phyloP scores from a whole-genome alignment of 2,113 vertebrate species.

The Enhydra lutris region DNA sequence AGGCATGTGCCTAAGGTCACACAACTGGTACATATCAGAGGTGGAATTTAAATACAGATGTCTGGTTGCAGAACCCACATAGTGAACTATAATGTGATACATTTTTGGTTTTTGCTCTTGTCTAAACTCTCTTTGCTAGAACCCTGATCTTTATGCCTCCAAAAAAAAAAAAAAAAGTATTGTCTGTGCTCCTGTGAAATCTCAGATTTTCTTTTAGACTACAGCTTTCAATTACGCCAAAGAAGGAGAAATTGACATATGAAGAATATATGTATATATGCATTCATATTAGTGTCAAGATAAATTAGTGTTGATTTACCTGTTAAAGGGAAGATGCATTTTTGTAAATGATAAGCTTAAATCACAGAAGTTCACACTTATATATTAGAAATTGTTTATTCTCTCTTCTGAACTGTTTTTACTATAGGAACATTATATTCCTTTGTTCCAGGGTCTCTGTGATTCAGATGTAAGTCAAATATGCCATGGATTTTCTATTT shows the following conservation, averaged over 20 bases:
- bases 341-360: not conserved
- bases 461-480: not conserved
- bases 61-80: not conserved
- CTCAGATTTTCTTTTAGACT: not conserved
- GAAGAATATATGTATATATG: not conserved
- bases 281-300: not conserved
- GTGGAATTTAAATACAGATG: not conserved
- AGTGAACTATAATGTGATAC: not conserved
- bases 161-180: not conserved
- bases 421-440: not conserved
- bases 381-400: constrained; percentile 17
- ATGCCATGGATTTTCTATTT: not conserved
- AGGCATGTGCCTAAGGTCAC: not conserved
- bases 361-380: not conserved
- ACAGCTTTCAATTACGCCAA: not conserved
- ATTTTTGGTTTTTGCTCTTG: not conserved
- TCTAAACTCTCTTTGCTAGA: not conserved
- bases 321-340: not conserved
- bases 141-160: not conserved
- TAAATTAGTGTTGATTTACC: not conserved
- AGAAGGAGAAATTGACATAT: not conserved
- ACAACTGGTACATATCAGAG: not conserved
- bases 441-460: not conserved
- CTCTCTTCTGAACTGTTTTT: not conserved
- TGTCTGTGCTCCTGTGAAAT: not conserved